phyloP scores from a whole-genome alignment of 1,140 invertebrate genomes.

The Triops cancriformis region DNA sequence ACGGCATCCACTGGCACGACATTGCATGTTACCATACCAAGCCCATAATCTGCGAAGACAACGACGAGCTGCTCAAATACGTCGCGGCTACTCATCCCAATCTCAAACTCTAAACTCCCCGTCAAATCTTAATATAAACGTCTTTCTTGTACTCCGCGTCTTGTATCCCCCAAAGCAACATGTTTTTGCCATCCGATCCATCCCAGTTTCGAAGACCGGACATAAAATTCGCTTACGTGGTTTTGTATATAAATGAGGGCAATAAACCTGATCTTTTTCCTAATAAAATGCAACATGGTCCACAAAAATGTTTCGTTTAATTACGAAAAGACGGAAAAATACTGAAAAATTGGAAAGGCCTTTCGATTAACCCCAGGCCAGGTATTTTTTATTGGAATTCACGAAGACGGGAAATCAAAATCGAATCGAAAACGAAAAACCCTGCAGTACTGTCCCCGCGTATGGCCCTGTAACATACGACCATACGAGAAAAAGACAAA shows the following conservation, averaged over 20 bases:
- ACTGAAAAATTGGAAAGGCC: slow-evolving; percentile 1
- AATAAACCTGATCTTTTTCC: not conserved
- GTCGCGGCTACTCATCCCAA: slow-evolving; percentile 68
- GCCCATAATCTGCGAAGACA: slow-evolving; percentile 79
- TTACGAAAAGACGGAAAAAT: not conserved
- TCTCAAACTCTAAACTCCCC: slow-evolving; percentile 54
- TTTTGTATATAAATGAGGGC: slow-evolving; percentile 6
- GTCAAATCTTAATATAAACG: not conserved
- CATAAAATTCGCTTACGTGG: not conserved
- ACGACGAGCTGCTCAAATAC: slow-evolving; percentile 73
- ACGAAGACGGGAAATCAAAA: slow-evolving; percentile 12
- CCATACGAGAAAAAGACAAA: slow-evolving; percentile 16
- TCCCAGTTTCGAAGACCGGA: not conserved
- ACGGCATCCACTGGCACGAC: slow-evolving; percentile 85
- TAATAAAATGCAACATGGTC: not conserved
- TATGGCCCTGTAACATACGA: slow-evolving; percentile 17
- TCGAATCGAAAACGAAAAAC: not conserved
- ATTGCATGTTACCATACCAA: slow-evolving; percentile 88
- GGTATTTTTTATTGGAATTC: slow-evolving; percentile 4
- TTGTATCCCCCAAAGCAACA: not conserved
- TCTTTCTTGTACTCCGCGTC: not conserved
- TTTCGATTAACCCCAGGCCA: slow-evolving; percentile 8
- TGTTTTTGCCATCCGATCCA: not conserved
- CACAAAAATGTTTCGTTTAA: not conserved
- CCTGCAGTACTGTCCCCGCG: not conserved